A percentile compares a stretch with the other conserved stretches of the same genome.
phyloP scores from a whole-genome alignment of 30 jellyfish, hydroid and myxozoan species.

The Haliclystus octoradiatus region DNA sequence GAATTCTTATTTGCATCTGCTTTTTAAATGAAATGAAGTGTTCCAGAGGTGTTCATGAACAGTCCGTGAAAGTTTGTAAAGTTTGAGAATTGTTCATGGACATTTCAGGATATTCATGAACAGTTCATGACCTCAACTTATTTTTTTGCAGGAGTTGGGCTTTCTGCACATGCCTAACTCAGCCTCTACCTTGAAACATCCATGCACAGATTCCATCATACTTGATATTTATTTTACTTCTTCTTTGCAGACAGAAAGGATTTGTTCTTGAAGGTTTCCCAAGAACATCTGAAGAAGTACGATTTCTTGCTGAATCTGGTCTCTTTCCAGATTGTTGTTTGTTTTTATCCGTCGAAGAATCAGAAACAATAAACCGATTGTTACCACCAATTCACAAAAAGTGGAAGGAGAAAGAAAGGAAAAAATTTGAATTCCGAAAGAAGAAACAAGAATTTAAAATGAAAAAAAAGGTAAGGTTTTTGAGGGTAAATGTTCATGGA shows the following conservation, averaged over 20 bases:
- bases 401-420: constrained; percentile 68
- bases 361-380: constrained; percentile 53
- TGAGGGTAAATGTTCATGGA: too few species aligned
- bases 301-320: constrained; percentile 66
- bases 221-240: too few species aligned
- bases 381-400: constrained; percentile 63
- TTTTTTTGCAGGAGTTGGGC: too few species aligned
- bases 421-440: constrained; percentile 36
- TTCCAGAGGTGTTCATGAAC: background rate
- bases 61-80: background rate
- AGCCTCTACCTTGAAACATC: too few species aligned
- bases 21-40: background rate
- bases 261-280: constrained; percentile 94
- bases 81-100: too few species aligned
- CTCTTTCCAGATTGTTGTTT: constrained; percentile 73
- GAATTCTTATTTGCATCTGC: background rate
- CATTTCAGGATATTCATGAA: too few species aligned
- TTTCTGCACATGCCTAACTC: too few species aligned
- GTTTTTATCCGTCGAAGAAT: constrained; percentile 49
- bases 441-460: constrained; percentile 24
- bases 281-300: constrained; percentile 80
- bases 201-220: too few species aligned
- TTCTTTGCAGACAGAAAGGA: constrained; percentile 88
- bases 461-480: constrained; percentile 56
- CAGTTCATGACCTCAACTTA: too few species aligned